Evolutionary conservation across 1,140 invertebrate genomes (phyloP).

Genomic region (Ditylenchus dipsaci): DNA sequence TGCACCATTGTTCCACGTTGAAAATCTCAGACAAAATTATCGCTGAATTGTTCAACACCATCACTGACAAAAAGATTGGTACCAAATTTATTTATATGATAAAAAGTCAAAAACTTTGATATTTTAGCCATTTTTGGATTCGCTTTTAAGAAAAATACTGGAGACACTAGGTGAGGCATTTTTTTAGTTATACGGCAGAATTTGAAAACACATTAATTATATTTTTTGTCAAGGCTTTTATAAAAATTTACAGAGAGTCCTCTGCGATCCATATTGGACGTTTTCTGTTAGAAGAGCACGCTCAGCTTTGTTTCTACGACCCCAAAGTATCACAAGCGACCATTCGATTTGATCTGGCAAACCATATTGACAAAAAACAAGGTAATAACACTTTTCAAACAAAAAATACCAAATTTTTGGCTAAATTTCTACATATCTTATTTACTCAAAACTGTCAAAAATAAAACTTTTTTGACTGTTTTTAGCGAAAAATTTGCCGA

Average conservation of each 20-base stretch:
- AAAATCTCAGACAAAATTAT: constrained; percentile 71
- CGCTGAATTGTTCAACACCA: constrained; percentile 88
- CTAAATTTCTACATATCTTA: too few species aligned
- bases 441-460: too few species aligned
- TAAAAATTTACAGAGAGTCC: constrained; percentile 71
- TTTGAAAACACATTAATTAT: too few species aligned
- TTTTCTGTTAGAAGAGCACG: constrained; percentile 89
- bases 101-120: too few species aligned
- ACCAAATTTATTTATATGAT: neutral
- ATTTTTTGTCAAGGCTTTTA: neutral
- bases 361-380: constrained; percentile 18
- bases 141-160: constrained; percentile 98
- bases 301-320: constrained; percentile 88
- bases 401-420: too few species aligned
- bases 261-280: constrained; percentile 88
- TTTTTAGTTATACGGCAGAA: too few species aligned
- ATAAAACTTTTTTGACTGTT: too few species aligned
- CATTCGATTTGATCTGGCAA: constrained; percentile 51
- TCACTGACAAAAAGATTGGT: constrained; percentile 86
- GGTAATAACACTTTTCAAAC: constrained; percentile 12
- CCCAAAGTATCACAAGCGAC: constrained; percentile 70
- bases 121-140: constrained; percentile 78
- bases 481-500: too few species aligned
- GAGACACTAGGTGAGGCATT: constrained; percentile 71
- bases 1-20: too few species aligned